A percentile compares a stretch with the other conserved stretches of the same genome.
Conservation (phyloP, 2,113 vertebrate genomes). For the Pituophis catenifer region DNA sequence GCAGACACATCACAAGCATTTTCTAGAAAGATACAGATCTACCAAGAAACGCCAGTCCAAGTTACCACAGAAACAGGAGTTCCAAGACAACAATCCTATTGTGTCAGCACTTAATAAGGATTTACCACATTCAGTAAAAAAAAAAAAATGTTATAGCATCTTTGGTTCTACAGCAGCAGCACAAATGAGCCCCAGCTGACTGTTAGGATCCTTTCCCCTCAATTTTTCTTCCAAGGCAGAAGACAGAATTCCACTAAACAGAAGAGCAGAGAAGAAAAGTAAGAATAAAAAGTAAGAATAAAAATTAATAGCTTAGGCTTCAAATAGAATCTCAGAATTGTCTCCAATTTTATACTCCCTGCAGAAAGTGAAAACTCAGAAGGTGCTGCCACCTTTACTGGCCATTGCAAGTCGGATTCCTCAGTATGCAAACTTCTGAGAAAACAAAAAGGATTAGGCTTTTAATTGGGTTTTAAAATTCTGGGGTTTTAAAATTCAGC, state of each 20-base stretch:
- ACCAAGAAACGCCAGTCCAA: not conserved
- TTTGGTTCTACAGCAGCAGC: not conserved
- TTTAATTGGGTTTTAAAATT: too few relatives aligned
- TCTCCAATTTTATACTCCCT: not conserved
- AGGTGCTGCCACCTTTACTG: not conserved
- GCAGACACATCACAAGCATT: not conserved
- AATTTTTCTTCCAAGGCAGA: not conserved
- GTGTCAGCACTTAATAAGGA: not conserved
- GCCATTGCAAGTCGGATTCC: not conserved
- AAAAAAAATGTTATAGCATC: not conserved
- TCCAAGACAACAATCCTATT: not conserved
- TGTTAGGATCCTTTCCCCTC: not conserved
- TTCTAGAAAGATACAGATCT: not conserved
- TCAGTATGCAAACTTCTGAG: not conserved
- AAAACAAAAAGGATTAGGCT: not conserved
- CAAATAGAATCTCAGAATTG: not conserved
- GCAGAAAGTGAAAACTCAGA: not conserved
- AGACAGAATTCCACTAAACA: not conserved
- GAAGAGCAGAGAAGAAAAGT: not conserved
- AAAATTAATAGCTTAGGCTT: not conserved
- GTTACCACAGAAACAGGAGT: not conserved
- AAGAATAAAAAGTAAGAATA: not conserved
- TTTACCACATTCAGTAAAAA: not conserved
- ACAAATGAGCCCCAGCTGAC: not conserved
- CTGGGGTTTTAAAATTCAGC: too few relatives aligned